Percentiles rank a stretch among this genome's conserved stretches.
Conservation (phyloP, 2,888 invertebrate genomes). For the Calameuta filiformis region DNA sequence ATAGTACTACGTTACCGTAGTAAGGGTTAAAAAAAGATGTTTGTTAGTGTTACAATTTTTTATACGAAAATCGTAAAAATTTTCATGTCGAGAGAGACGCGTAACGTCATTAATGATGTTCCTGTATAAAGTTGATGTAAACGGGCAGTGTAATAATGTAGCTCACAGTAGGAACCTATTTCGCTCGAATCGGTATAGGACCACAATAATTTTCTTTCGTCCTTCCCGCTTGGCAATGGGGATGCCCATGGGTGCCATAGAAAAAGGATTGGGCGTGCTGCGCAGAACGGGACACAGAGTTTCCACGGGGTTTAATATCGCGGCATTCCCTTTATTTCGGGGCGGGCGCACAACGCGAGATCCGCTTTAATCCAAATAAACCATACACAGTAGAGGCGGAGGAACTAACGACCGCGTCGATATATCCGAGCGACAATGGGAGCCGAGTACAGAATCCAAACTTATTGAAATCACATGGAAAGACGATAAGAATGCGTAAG, state of each 20-base stretch:
- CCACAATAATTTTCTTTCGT: background rate
- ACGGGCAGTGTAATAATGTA: too few relatives aligned
- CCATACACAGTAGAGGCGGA: constrained; percentile 35
- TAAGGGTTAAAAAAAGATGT: too few relatives aligned
- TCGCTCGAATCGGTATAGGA: background rate
- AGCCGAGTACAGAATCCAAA: too few relatives aligned
- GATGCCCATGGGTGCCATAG: constrained; percentile 1
- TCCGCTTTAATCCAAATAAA: constrained; percentile 60
- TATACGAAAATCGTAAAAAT: too few relatives aligned
- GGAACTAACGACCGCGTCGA: constrained; percentile 3
- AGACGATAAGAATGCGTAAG: too few relatives aligned
- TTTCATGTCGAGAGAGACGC: too few relatives aligned
- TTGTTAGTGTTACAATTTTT: too few relatives aligned
- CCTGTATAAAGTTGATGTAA: too few relatives aligned
- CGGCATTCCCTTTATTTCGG: constrained; percentile 58
- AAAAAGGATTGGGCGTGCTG: constrained; percentile 19
- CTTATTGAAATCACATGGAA: too few relatives aligned
- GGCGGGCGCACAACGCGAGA: constrained; percentile 49
- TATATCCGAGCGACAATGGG: background rate
- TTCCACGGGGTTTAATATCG: constrained; percentile 51
- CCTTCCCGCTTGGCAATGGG: background rate
- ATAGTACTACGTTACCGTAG: too few relatives aligned
- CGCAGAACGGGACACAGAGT: constrained; percentile 20
- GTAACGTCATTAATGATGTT: too few relatives aligned
- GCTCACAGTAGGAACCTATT: too few relatives aligned